Evolutionary conservation across 2,797 vertebrate species (phyloP), one percentile per base, ranked within the genome.

Genomic region (Macropus fuliginosus): DNA sequence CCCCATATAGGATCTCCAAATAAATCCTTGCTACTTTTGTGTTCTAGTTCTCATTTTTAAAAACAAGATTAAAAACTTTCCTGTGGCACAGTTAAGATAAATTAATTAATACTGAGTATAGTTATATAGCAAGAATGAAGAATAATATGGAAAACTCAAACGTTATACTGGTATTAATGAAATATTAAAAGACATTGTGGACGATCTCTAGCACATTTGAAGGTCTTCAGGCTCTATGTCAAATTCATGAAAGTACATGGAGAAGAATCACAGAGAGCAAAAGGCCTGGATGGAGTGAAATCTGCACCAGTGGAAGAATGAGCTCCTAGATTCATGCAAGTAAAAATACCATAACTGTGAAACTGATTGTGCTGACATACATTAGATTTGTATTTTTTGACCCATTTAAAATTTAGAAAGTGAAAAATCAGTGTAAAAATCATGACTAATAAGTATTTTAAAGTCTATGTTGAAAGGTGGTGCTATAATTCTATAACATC

Each of bases 1-100:
- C 28, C 87, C 56, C 93, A 87, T 66, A 16, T 50, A 55, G 93
- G 46, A 93, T 96, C 93, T 57, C 91, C 91, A 94, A 96, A 81
- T 34, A 94, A 96, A 81, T 34, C 8, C 50, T 74, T 89, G 34
- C 34, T 54, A 27, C 46, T 93, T 97, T 95, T 92, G 50, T 93
- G 95, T 95, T 66, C 54, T 91, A 92, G 89, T 87, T 92, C 46
- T 89, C 92, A 97, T 81, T 81, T 74, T 40, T 40, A 46, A 81
- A 81, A 81, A 81, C 74, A 81, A 81, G 40, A 81, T 81, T 81
- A 40, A 81, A 81, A 81, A 81, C 18, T 46, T 81, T 91, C 95
- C 94, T 96, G 87, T 94, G 90, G 59, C 94, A 93, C 10, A 56
- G 89, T 91, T 46, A 94, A 96, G 95, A 95, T 40, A 95, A 95